Percentiles rank a stretch among this genome's conserved stretches.
Conservation (phyloP, 53 echinoderm and acorn worm species). For the Temnopleurus reevesii region DNA sequence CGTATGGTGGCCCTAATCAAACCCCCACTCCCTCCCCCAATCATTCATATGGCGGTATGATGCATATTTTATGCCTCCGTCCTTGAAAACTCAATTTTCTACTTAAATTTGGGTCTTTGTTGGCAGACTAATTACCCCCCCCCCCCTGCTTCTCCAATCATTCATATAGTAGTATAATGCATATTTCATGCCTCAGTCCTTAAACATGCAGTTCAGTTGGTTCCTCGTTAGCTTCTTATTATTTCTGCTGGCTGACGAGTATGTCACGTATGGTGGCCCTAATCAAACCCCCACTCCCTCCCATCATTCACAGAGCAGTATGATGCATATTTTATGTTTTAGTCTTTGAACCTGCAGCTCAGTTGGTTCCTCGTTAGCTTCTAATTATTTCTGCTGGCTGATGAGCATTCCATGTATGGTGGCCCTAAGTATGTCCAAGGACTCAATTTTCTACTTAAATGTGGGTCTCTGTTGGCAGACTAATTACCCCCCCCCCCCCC, state of each 20-base stretch:
- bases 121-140: too few relatives aligned
- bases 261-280: not conserved
- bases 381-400: not conserved
- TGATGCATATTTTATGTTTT: not conserved
- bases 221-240: not conserved
- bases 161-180: not conserved
- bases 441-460: too few relatives aligned
- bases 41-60: not conserved
- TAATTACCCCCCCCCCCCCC: too few relatives aligned
- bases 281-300: too few relatives aligned
- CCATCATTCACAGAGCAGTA: not conserved
- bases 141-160: too few relatives aligned
- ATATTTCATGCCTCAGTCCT: not conserved
- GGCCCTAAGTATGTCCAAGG: too few relatives aligned
- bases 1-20: too few relatives aligned
- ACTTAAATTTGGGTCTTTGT: too few relatives aligned
- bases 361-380: not conserved
- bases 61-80: not conserved
- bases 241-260: not conserved
- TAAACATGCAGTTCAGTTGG: not conserved
- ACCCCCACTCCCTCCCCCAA: too few relatives aligned
- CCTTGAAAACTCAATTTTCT: too few relatives aligned
- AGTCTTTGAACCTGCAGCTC: not conserved
- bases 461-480: too few relatives aligned
- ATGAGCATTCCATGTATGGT: not conserved